A percentile compares a stretch with the other conserved stretches of the same genome.
Conservation (phyloP, 2,797 vertebrate genomes). For the Nasua narica region DNA sequence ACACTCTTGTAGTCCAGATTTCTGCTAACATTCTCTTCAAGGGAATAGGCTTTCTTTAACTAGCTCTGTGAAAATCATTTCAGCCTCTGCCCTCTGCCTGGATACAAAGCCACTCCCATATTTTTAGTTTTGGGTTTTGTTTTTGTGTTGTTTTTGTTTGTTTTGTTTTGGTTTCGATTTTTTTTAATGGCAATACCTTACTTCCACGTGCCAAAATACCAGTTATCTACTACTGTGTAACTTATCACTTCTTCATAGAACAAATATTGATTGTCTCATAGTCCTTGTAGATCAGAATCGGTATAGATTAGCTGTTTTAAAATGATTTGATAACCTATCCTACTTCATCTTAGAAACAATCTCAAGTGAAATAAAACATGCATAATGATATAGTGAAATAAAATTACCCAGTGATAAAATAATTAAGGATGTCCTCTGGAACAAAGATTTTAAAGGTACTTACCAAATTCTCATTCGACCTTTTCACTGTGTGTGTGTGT, state of each 20-base stretch:
- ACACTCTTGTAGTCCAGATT: not conserved
- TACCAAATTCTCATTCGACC: not conserved
- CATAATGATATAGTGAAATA: not conserved
- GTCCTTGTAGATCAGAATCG: not conserved
- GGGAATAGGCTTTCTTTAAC: not conserved
- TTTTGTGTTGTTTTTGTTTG: no score
- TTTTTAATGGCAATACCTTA: not conserved
- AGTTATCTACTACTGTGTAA: not conserved
- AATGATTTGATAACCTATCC: not conserved
- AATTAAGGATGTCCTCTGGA: not conserved
- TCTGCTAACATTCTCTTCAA: not conserved
- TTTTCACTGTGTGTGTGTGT: not conserved
- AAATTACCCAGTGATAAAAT: not conserved
- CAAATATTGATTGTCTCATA: not conserved
- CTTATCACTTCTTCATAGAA: not conserved
- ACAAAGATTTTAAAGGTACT: not conserved
- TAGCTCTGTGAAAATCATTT: not conserved
- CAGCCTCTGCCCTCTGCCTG: not conserved
- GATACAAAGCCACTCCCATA: not conserved
- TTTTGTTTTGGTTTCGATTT: no score
- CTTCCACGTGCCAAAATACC: not conserved
- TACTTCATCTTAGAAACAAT: not conserved
- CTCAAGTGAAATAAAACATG: not conserved
- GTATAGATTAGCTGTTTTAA: not conserved
- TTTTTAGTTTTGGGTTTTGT: not conserved